These are phyloP conservation scores for Amphiprion clarkii DNA, from an alignment of 2,797 vertebrate species.

Conservation along the genomic window DNA sequence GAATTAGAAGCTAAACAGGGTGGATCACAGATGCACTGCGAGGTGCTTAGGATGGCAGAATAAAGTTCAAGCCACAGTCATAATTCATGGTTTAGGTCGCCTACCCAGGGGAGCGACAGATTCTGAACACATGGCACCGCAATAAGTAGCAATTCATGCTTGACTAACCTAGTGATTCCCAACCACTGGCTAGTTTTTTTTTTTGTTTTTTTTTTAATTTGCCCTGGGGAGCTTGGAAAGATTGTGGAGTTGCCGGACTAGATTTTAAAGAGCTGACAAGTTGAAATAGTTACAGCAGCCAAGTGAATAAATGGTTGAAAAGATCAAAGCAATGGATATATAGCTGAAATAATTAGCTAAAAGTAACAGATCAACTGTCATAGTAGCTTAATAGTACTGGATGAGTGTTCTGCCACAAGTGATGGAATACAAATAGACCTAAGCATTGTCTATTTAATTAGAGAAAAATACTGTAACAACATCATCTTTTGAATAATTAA, in stretches of 20 bases:
- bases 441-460: not conserved
- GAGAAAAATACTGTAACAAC: too few species aligned
- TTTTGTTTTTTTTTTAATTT: not conserved
- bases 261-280: too few species aligned
- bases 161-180: constrained; percentile 12
- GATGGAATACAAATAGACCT: not conserved
- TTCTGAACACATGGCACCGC: constrained; percentile 27
- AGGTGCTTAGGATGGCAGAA: constrained; percentile 27
- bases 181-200: constrained; percentile 6
- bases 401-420: not conserved
- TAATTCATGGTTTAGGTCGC: constrained; percentile 51
- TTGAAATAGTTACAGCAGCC: not conserved
- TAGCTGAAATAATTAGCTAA: not conserved
- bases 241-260: not conserved
- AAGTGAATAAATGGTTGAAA: not conserved
- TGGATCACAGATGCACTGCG: constrained; percentile 63
- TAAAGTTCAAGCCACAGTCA: constrained; percentile 44
- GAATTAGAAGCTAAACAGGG: constrained; percentile 64
- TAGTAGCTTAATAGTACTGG: too few species aligned
- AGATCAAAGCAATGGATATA: not conserved
- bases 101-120: constrained; percentile 7
- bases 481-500: not conserved
- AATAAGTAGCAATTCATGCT: constrained; percentile 4
- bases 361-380: too few species aligned
- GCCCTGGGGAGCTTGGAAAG: not conserved